Conservation (phyloP, 2,797 vertebrate species). For the Limnodromus scolopaceus region DNA sequence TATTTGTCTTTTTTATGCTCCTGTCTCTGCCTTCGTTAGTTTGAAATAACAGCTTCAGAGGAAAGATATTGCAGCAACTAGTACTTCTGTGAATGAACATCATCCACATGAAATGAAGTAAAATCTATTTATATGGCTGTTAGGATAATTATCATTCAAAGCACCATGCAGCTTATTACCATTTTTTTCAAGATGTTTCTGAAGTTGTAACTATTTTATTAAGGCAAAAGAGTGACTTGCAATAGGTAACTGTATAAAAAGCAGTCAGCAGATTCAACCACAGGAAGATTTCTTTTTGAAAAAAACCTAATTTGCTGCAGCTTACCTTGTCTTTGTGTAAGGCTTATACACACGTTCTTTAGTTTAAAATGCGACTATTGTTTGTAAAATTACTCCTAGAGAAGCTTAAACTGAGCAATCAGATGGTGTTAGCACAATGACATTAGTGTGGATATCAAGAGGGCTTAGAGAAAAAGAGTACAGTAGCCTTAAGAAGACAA, state of each 20-base stretch:
- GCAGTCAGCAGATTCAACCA: background rate
- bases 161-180: background rate
- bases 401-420: background rate
- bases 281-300: background rate
- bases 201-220: background rate
- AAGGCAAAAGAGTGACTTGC: background rate
- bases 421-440: background rate
- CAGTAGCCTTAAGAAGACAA: background rate
- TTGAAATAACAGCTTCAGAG: background rate
- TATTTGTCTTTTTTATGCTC: slow-evolving; percentile 61
- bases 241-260: background rate
- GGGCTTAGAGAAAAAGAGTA: background rate
- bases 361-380: background rate
- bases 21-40: background rate
- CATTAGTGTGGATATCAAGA: background rate
- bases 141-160: background rate
- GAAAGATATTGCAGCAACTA: background rate
- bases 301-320: background rate
- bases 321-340: background rate
- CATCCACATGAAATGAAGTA: background rate
- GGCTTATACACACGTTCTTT: background rate
- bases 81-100: background rate
- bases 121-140: background rate
- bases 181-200: background rate
- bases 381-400: background rate